Conservation (phyloP, 2,888 invertebrate species). For the Hybos culiciformis region DNA sequence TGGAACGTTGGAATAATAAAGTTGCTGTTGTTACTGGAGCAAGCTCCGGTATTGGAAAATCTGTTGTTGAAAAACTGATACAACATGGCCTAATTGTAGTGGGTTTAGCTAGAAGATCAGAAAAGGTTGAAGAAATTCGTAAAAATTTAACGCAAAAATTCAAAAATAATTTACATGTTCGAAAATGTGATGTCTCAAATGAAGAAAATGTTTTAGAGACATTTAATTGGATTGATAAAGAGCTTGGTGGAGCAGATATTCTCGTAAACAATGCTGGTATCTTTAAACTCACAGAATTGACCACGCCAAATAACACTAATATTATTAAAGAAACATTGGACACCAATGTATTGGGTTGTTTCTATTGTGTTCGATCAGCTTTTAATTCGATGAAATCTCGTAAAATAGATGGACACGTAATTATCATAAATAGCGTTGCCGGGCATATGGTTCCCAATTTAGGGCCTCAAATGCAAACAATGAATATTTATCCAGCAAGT, state of each 20-base stretch:
- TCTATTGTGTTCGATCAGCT: slow-evolving; percentile 37
- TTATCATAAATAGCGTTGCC: slow-evolving; percentile 36
- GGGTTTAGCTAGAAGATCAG: slow-evolving; percentile 39
- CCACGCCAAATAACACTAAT: slow-evolving; percentile 16
- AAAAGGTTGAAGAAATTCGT: slow-evolving; percentile 31
- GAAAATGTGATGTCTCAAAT: slow-evolving; percentile 39
- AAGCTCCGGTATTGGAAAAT: slow-evolving; percentile 46
- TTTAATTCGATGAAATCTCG: slow-evolving; percentile 35
- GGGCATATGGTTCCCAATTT: slow-evolving; percentile 24
- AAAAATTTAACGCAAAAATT: slow-evolving; percentile 16
- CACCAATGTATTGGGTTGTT: slow-evolving; percentile 36
- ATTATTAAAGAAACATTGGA: slow-evolving; percentile 29
- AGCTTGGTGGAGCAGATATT: slow-evolving; percentile 42
- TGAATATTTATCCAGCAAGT: slow-evolving; percentile 28
- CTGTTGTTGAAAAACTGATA: slow-evolving; percentile 35
- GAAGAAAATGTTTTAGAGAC: slow-evolving; percentile 40
- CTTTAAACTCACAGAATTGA: slow-evolving; percentile 4
- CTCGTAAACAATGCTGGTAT: slow-evolving; percentile 44
- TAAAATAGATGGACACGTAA: slow-evolving; percentile 34
- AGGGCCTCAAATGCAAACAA: slow-evolving; percentile 17
- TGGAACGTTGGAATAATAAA: slow-evolving; percentile 47
- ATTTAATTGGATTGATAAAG: slow-evolving; percentile 38
- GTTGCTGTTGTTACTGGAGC: slow-evolving; percentile 51
- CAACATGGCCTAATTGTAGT: slow-evolving; percentile 41
- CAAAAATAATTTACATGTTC: slow-evolving; percentile 25